Percentiles rank a stretch among this genome's conserved stretches.
These are phyloP conservation scores for Drosophila orena DNA, from an alignment of 1,140 invertebrate genomes.

Conservation along the genomic window DNA sequence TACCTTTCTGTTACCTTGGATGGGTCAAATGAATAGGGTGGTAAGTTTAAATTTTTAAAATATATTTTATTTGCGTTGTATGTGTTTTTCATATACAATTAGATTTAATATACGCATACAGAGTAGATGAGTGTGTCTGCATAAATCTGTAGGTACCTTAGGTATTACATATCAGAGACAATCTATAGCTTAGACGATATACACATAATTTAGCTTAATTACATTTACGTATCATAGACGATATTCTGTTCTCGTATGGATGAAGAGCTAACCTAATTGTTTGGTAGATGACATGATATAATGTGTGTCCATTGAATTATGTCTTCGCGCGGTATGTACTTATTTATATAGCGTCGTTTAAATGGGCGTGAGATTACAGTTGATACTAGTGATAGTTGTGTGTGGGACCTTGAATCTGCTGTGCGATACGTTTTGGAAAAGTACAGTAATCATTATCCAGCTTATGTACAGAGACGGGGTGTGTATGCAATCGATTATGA, in stretches of 20 bases:
- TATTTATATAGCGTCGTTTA: conserved; percentile 54
- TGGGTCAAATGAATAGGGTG: background rate
- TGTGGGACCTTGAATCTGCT: conserved; percentile 22
- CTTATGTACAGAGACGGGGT: conserved; percentile 43
- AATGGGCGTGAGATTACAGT: conserved; percentile 48
- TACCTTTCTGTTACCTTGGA: background rate
- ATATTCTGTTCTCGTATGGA: conserved; percentile 43
- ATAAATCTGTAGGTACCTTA: conserved; percentile 81
- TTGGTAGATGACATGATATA: conserved; percentile 34
- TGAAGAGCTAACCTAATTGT: conserved; percentile 32
- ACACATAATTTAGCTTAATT: conserved; percentile 67
- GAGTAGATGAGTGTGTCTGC: conserved; percentile 73
- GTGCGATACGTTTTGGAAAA: conserved; percentile 32
- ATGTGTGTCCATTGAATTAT: conserved; percentile 7
- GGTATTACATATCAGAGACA: conserved; percentile 76
- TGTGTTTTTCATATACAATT: conserved; percentile 67
- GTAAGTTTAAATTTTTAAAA: conserved; percentile 64
- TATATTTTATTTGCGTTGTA: conserved; percentile 74
- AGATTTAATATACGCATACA: conserved; percentile 52
- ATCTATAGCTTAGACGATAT: conserved; percentile 47
- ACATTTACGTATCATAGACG: conserved; percentile 60
- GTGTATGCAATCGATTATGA: conserved; percentile 20
- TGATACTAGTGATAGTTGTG: conserved; percentile 28
- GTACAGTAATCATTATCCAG: conserved; percentile 29
- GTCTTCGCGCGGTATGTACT: conserved; percentile 24